Percentiles rank a stretch among this genome's conserved stretches.
Evolutionary conservation across 2,888 invertebrate genomes (phyloP).

Genomic region (Acanthosoma haemorrhoidale): DNA sequence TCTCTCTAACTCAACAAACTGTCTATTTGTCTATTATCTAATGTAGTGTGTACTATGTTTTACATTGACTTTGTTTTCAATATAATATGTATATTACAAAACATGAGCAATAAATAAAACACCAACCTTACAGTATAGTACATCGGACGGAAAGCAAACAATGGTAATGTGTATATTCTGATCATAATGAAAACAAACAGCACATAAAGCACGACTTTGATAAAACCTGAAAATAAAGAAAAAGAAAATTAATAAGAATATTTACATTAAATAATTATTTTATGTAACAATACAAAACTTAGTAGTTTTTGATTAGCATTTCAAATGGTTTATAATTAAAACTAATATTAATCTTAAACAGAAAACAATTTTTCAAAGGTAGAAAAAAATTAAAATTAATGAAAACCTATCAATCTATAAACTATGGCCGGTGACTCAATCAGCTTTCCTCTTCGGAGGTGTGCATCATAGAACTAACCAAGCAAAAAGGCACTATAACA

Average conservation of each 20-base stretch:
- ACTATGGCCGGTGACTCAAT: no score
- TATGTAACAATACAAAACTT: neutral
- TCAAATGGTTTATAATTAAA: neutral
- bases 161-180: conserved; percentile 90
- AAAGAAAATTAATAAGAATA: neutral
- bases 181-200: conserved; percentile 95
- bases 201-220: conserved; percentile 74
- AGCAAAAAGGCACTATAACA: no score
- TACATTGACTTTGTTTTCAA: no score
- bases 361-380: no score
- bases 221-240: conserved; percentile 51
- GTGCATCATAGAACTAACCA: no score
- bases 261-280: neutral
- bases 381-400: no score
- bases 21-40: no score
- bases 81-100: no score
- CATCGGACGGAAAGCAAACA: conserved; percentile 98
- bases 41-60: no score
- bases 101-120: neutral
- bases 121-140: conserved; percentile 90
- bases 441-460: no score
- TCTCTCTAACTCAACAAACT: no score
- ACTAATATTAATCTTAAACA: neutral
- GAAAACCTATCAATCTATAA: no score
- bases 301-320: neutral